Evolutionary conservation across 2,113 vertebrate species (phyloP).

Genomic region (Epinephelus fuscoguttatus): DNA sequence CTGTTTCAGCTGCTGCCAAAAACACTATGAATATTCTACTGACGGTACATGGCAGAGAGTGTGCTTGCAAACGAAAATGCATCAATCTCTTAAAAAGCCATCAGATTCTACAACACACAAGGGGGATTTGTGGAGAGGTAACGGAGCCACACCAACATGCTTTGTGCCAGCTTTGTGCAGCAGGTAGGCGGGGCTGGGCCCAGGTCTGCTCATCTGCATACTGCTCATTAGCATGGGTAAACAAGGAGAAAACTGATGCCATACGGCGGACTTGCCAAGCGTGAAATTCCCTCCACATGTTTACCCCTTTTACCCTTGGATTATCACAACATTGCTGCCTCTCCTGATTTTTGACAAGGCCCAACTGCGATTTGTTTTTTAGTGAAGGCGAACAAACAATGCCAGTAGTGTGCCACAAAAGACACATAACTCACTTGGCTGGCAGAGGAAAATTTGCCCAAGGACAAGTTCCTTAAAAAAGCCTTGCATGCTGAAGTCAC

Average conservation of each 20-base stretch:
- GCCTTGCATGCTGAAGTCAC: conserved; percentile 38
- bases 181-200: conserved; percentile 36
- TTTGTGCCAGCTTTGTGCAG: conserved; percentile 47
- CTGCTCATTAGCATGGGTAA: conserved; percentile 83
- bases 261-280: conserved; percentile 79
- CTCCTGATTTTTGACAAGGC: conserved; percentile 59
- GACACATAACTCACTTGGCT: conserved; percentile 44
- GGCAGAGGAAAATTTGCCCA: conserved; percentile 36
- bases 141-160: conserved; percentile 17
- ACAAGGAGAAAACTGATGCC: conserved; percentile 78
- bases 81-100: conserved; percentile 44
- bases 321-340: conserved; percentile 60
- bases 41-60: conserved; percentile 30
- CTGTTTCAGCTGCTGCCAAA: conserved; percentile 4
- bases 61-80: background rate
- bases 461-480: conserved; percentile 55
- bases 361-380: conserved; percentile 54
- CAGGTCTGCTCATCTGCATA: conserved; percentile 78
- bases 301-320: conserved; percentile 82
- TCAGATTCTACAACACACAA: conserved; percentile 42
- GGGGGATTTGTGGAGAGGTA: background rate
- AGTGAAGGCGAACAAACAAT: conserved; percentile 42
- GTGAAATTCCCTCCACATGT: conserved; percentile 83
- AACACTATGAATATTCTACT: conserved; percentile 9
- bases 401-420: conserved; percentile 24